Evolutionary conservation across 2,113 vertebrate genomes (phyloP).

Genomic region (Lates calcarifer): DNA sequence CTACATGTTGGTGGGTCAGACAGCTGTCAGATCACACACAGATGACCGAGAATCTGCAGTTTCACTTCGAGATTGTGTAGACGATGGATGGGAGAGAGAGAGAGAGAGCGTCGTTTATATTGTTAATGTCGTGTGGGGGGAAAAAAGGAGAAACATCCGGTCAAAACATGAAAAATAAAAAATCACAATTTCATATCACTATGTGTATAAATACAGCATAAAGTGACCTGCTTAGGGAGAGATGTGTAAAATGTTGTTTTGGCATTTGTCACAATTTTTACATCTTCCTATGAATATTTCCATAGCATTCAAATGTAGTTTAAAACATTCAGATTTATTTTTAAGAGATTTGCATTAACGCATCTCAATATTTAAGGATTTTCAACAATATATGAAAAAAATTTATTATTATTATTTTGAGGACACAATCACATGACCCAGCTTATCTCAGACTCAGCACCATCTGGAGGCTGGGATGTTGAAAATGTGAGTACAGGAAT

Average conservation of each 20-base stretch:
- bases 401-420: slow-evolving; percentile 16
- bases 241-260: background rate
- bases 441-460: slow-evolving; percentile 1
- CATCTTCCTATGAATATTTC: too few relatives aligned
- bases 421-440: background rate
- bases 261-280: background rate
- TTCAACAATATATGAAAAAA: background rate
- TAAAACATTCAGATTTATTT: slow-evolving; percentile 16
- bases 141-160: background rate
- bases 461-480: slow-evolving; percentile 10
- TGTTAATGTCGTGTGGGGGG: background rate
- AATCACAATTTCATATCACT: background rate
- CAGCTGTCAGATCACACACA: background rate
- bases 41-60: background rate
- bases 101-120: background rate
- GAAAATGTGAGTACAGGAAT: background rate
- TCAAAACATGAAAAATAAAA: background rate
- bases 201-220: background rate
- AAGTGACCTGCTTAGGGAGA: background rate
- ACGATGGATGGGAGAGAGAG: background rate
- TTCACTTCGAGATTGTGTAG: background rate
- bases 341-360: background rate
- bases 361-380: background rate
- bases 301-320: background rate
- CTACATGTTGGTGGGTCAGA: slow-evolving; percentile 41